Percentiles rank a stretch among this genome's conserved stretches.
These are phyloP conservation scores for Antechinus flavipes DNA, from an alignment of 2,113 vertebrate genomes.

Conservation along the genomic window DNA sequence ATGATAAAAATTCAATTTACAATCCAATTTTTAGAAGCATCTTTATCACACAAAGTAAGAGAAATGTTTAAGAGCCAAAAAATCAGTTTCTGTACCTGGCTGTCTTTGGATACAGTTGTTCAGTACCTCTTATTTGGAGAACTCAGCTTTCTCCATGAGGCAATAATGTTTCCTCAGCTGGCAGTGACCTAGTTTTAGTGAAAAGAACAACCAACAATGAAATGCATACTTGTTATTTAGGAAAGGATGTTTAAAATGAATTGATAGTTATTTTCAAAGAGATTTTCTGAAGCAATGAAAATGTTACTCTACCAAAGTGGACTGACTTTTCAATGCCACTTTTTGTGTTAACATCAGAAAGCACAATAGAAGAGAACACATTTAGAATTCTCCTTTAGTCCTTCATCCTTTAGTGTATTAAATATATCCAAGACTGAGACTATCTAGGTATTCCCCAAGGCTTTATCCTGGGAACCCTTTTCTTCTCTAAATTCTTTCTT, in stretches of 20 bases:
- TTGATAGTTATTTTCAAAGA: background rate
- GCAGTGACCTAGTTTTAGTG: background rate
- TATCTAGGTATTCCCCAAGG: background rate
- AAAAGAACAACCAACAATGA: background rate
- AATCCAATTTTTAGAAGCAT: background rate
- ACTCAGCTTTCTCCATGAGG: background rate
- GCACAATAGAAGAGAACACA: rapidly evolving
- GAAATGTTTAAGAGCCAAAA: background rate
- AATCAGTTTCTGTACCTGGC: background rate
- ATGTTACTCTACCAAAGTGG: background rate
- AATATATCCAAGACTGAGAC: background rate
- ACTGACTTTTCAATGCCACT: background rate
- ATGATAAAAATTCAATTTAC: background rate
- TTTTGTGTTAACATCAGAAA: background rate
- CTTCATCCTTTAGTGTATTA: background rate
- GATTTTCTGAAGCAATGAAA: background rate
- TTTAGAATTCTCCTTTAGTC: background rate
- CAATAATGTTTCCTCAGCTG: background rate
- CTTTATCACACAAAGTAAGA: background rate
- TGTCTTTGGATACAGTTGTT: background rate
- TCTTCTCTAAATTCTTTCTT: background rate
- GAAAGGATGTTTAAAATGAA: background rate
- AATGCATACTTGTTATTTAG: background rate
- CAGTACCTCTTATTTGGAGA: background rate
- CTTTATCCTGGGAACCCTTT: background rate